These are phyloP conservation scores for Henricia sp. DNA, from an alignment of 53 echinoderm and acorn worm genomes.

Conservation along the genomic window DNA sequence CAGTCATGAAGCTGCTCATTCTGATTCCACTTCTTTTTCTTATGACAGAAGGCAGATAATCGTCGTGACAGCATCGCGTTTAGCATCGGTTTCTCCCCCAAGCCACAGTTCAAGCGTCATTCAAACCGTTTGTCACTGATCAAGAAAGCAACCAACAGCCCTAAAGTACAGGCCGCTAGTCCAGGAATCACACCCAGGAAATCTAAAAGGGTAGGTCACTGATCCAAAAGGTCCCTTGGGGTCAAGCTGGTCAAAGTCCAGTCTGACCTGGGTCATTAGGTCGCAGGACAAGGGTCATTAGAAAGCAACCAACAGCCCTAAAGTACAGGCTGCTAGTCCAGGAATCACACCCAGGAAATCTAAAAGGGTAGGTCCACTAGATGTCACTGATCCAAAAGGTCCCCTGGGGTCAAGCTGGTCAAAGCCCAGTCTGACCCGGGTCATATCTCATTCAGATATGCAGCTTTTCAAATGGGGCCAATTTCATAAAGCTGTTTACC, in stretches of 20 bases:
- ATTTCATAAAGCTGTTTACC: no score
- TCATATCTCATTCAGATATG: no score
- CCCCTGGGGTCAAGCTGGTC: no score
- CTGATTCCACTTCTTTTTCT: slow-evolving; percentile 1
- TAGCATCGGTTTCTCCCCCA: slow-evolving; percentile 86
- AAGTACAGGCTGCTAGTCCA: slow-evolving; percentile 6
- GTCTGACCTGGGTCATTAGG: no score
- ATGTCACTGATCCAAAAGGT: background rate
- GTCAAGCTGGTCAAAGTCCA: no score
- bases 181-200: slow-evolving; percentile 33
- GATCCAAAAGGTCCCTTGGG: background rate
- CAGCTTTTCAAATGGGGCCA: no score
- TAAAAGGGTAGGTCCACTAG: slow-evolving; percentile 68
- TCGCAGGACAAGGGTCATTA: slow-evolving; percentile 56
- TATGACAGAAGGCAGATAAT: background rate
- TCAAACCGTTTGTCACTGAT: slow-evolving; percentile 67
- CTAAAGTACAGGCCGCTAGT: slow-evolving; percentile 23
- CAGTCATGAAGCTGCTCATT: no score
- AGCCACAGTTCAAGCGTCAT: slow-evolving; percentile 57
- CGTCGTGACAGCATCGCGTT: slow-evolving; percentile 76
- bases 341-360: slow-evolving; percentile 47
- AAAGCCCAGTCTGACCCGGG: no score
- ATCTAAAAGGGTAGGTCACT: slow-evolving; percentile 60
- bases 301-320: slow-evolving; percentile 65
- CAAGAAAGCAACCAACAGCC: slow-evolving; percentile 67